These are phyloP conservation scores for Dasypus novemcinctus DNA, from an alignment of 2,113 vertebrate species.

Conservation along the genomic window DNA sequence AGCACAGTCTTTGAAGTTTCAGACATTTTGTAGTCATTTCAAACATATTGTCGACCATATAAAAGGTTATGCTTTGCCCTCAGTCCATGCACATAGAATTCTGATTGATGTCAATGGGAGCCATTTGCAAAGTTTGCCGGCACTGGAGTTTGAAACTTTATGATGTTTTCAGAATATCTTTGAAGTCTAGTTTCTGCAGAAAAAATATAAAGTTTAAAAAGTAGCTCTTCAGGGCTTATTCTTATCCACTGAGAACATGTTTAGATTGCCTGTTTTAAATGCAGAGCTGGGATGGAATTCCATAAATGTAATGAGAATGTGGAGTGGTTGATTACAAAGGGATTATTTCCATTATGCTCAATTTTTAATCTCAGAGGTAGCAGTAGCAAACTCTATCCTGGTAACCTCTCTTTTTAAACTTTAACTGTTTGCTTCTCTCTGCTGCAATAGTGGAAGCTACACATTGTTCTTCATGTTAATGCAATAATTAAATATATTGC, in stretches of 20 bases:
- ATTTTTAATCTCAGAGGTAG: neutral
- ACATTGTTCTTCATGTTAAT: neutral
- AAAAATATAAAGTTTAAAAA: conserved; percentile 61
- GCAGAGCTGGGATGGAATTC: neutral
- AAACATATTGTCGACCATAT: conserved; percentile 54
- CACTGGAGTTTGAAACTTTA: conserved; percentile 52
- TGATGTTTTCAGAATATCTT: conserved; percentile 68
- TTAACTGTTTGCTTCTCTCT: neutral
- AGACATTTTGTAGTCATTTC: conserved; percentile 62
- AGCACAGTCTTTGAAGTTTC: conserved; percentile 64
- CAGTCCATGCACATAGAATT: conserved; percentile 52
- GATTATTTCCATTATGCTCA: neutral
- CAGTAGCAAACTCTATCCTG: neutral
- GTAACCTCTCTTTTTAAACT: neutral
- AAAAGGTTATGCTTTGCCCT: conserved; percentile 64
- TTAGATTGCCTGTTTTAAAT: conserved; percentile 68
- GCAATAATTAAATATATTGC: neutral
- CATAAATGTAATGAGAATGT: neutral
- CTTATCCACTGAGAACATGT: conserved; percentile 63
- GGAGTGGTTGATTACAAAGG: neutral
- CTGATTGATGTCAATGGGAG: conserved; percentile 69
- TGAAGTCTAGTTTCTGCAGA: conserved; percentile 68
- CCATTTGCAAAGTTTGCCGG: conserved; percentile 36
- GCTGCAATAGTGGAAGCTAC: neutral
- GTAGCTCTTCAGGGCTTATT: conserved; percentile 68